Evolutionary conservation across 2,113 vertebrate genomes (phyloP), one percentile per base, ranked within the genome.

Genomic region (Corythoichthys intestinalis): DNA sequence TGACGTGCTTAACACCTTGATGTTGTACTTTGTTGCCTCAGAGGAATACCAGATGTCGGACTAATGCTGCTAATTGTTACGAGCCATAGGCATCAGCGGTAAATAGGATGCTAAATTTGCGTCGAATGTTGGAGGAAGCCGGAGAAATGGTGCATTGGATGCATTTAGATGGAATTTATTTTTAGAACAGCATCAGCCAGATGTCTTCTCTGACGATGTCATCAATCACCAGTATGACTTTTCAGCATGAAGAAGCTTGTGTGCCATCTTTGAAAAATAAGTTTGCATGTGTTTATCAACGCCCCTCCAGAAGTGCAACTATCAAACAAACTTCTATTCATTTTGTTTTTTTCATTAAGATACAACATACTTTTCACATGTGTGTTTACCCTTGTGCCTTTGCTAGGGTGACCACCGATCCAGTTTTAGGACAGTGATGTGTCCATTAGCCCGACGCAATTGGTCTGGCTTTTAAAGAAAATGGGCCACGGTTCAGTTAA

Each of bases 11-110:
- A 76, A 76, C 50, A 61, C 68, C 60, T 61, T 54, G 46, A 54
- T 72, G 67, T 52, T 62, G 50, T 61, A 65, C 54, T 20, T 28
- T 12, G 63, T 41, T 12, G 47, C 57, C 65, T 49, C 71, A 39
- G 41, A 53, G 76, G 50, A 72, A 74, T 70, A 71, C n/a, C 54
- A 72, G 34, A 67, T 75, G 70, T 69, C 70, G 70, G 28, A 81
- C 71, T 75, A 74, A 77, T 77, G 35, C 48, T 12, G 35, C 56
- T 74, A 67, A 79, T 77, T 71, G 70, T 75, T 61, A 67, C 72
- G 53, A 69, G 52, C 53, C 38, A 49, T 63, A 66, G 44, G 39
- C 76, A 56, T 56, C 54, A 44, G 38, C 52, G 50, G 20, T 49
- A 47, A 65, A 66, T 50, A 48, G n/a, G 0, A 48, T 6, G n/a